phyloP scores from a whole-genome alignment of 2,888 invertebrate genomes.

The Parascotia fuliginaria region DNA sequence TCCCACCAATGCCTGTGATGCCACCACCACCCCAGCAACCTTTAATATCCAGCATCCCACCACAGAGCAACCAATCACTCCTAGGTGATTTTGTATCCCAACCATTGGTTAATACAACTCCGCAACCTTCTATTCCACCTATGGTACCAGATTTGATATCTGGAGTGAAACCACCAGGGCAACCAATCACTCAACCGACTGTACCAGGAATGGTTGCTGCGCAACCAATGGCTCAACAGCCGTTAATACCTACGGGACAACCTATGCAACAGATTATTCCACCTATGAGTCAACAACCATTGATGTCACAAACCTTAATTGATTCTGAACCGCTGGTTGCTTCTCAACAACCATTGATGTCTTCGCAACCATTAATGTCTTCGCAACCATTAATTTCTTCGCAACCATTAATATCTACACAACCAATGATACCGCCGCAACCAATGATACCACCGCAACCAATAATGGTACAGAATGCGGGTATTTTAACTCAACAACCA shows the following conservation, averaged over 20 bases:
- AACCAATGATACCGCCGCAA: conserved; percentile 47
- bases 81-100: conserved; percentile 31
- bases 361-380: conserved; percentile 19
- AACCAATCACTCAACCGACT: conserved; percentile 6
- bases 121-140: conserved; percentile 40
- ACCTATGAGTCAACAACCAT: conserved; percentile 52
- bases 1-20: conserved; percentile 67
- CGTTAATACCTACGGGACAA: conserved; percentile 47
- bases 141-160: conserved; percentile 73
- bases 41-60: background rate
- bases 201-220: no score
- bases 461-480: no score
- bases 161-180: conserved; percentile 56
- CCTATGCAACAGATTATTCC: conserved; percentile 18
- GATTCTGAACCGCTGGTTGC: conserved; percentile 46
- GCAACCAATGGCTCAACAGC: conserved; percentile 52
- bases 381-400: conserved; percentile 42
- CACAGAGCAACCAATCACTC: conserved; percentile 37
- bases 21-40: conserved; percentile 8
- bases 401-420: conserved; percentile 49
- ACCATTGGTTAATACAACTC: conserved; percentile 10
- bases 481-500: no score
- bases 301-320: conserved; percentile 40
- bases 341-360: conserved; percentile 52
- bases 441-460: conserved; percentile 48